Evolutionary conservation across 2,888 invertebrate species (phyloP), one percentile per base, ranked within the genome.

Genomic region (Syrista parreyssii): DNA sequence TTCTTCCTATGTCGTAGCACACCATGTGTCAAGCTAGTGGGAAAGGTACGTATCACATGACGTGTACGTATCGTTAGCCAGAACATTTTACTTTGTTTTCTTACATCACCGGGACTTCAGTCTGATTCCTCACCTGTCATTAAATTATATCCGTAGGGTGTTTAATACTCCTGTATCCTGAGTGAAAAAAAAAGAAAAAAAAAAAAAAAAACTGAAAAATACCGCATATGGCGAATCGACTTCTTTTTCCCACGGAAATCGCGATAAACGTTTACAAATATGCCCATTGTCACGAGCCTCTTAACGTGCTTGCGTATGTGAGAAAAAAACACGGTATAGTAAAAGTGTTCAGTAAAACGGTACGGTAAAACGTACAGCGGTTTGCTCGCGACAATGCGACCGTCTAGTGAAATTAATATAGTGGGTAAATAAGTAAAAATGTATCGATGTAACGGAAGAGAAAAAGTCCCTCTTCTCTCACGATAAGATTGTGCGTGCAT

Each of bases 91-190:
- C 78, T 79, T 87, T 86, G 86, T 87, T 84, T 86, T 85, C 84
- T 78, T 78, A 81, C 82, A 82, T 85, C 85, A 87, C 87, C 86
- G 85, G 78, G 79, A 76, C 74, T 80, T 84, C 84, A 86, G 89
- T 88, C 89, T 88, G 89, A 88, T 88, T 89, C 89, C 82, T 81
- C 78, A 76, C 78, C 86, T 86, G 86, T 88, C 88, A 89, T 89
- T 90, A 89, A 86, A 84, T 82, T 83, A 79, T 83, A 86, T 86
- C 83, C 82, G 78, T 78, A 84, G 83, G 86, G 86, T 86, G 85
- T 84, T 34, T 74, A 35, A 35, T 12, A 9, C 23, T 55, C 23
- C 55, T 55, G 15, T 55, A 55, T 55, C 6, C 55, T 55, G 55
- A 55, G 15, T 40, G 1, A 15, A 40, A 40, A 40, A 55, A 6